These are phyloP conservation scores for Tanytarsus gracilentus DNA, from an alignment of 2,888 invertebrate species.

Conservation along the genomic window DNA sequence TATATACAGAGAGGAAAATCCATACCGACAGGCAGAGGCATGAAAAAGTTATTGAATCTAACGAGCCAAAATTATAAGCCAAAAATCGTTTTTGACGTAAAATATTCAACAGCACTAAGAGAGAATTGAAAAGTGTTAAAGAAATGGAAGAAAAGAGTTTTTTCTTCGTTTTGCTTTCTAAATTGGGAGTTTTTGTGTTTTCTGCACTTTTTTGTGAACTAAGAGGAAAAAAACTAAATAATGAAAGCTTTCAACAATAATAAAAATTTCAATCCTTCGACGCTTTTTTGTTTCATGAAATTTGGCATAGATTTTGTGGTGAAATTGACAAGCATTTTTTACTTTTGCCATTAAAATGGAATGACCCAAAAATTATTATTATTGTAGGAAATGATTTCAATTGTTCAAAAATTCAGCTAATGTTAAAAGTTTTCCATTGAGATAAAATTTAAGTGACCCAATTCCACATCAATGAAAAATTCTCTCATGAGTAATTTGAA, in stretches of 20 bases:
- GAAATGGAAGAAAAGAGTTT: not conserved
- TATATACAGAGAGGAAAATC: too few relatives aligned
- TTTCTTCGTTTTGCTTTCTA: not conserved
- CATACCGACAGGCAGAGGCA: slow-evolving; percentile 1
- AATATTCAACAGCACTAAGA: not conserved
- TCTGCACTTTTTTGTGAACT: not conserved
- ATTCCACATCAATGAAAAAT: too few relatives aligned
- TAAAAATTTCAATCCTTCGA: not conserved
- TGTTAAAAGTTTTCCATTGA: too few relatives aligned
- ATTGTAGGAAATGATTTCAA: too few relatives aligned
- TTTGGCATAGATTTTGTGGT: not conserved
- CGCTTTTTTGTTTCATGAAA: not conserved
- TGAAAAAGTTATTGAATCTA: slow-evolving; percentile 7
- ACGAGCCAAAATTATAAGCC: slow-evolving; percentile 5
- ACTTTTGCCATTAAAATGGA: too few relatives aligned
- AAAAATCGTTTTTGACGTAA: slow-evolving; percentile 9
- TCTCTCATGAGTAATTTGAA: too few relatives aligned
- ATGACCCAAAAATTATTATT: too few relatives aligned
- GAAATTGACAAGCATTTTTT: not conserved
- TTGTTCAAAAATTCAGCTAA: too few relatives aligned
- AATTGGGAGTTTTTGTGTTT: not conserved
- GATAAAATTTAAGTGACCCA: too few relatives aligned
- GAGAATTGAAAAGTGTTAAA: not conserved
- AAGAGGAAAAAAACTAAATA: not conserved
- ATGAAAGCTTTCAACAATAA: slow-evolving; percentile 14